Conservation (phyloP, 2,888 invertebrate genomes). For the Cloeon dipterum region DNA sequence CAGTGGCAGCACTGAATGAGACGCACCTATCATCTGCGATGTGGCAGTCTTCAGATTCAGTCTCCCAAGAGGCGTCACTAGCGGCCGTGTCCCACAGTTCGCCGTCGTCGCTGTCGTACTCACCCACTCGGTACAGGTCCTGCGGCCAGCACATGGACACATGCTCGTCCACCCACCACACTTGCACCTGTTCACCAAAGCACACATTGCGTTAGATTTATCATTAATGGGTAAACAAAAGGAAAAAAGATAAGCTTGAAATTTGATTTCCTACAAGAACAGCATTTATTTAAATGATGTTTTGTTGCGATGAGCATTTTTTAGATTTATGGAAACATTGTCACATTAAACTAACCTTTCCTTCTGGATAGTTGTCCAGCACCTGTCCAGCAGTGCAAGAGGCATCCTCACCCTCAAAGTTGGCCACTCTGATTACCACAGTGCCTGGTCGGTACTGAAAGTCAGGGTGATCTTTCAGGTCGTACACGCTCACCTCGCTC, state of each 20-base stretch:
- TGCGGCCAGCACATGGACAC: constrained; percentile 83
- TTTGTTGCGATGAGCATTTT: too few species aligned
- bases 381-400: constrained; percentile 71
- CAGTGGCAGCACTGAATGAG: background rate
- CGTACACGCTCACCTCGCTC: constrained; percentile 82
- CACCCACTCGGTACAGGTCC: constrained; percentile 57
- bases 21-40: constrained; percentile 21
- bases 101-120: constrained; percentile 54
- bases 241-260: too few species aligned
- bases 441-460: constrained; percentile 84
- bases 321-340: background rate
- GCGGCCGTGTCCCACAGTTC: constrained; percentile 47
- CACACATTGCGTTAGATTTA: too few species aligned
- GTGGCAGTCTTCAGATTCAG: constrained; percentile 37
- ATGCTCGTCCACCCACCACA: constrained; percentile 81
- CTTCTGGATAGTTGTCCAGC: constrained; percentile 63
- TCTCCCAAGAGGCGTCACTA: constrained; percentile 63
- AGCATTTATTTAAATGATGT: too few species aligned
- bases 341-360: constrained; percentile 21
- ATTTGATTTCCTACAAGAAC: too few species aligned
- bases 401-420: constrained; percentile 46
- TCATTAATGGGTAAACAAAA: too few species aligned
- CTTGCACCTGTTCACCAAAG: constrained; percentile 57
- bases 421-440: constrained; percentile 66
- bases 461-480: constrained; percentile 83